Base-by-base conservation (phyloP, 30 jellyfish, hydroid and myxozoan genomes). In the Aurelia sp. region DNA sequence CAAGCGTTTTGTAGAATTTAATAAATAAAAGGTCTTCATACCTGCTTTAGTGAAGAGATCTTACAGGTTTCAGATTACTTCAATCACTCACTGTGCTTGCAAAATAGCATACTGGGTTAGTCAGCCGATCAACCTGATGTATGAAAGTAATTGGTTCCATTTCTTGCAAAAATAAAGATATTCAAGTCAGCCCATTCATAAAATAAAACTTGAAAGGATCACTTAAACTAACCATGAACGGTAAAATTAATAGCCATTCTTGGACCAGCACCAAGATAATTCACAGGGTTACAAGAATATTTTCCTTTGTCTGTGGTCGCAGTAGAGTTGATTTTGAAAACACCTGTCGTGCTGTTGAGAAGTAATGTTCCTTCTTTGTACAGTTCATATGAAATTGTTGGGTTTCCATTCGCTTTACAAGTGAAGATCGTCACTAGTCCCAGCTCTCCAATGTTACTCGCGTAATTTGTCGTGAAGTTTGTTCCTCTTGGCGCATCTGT, bases 201-300 rank as follows among this genome's bases (percentile, higher is more conserved):
- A 8, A 44, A 44, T 44, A 44, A 44, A 10, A 4, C 0, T 67
- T 67, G 19, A 16, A 19, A 27, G 11, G 66, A 24, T 20, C 19
- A 17, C 40, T 18, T 18, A 17, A 24, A 66, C 91, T 5, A 66
- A 83, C 92, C 92, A 21, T 83, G 31, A 15, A 83, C 80, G 0
- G 86, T 83, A 52, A 83, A 83, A 41, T 59, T 68, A 13, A 66
- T 4, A 21, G 38, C 72, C 12, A 6, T 27, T 47, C 16, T 24
- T 69, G 79, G 86, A 21, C 93, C 97, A 19, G 21, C 84, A 11
- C 97, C 97, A 74, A 80, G 90, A 72, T 59, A 71, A 61, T 89
- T 89, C 8, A 80, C 71, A 27, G 97, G 93, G 51, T 41, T 68
- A 55, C 97, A 89, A 47, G 82, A 20, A 51, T 89, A 89, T 41